Evolutionary conservation across 2,888 invertebrate species (phyloP).

Genomic region (Drosophila diplacantha): DNA sequence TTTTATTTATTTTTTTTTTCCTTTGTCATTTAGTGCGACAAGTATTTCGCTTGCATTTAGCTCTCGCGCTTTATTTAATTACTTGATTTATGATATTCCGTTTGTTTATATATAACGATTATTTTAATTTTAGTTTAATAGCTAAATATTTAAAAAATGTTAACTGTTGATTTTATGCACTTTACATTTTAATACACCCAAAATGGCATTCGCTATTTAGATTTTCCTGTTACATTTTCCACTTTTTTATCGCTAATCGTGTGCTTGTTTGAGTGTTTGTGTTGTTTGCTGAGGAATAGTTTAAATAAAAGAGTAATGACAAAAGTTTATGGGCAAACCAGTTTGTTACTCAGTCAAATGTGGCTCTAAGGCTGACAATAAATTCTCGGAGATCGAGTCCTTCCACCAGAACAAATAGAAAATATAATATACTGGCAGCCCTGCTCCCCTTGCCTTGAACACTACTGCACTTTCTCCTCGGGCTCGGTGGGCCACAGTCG

Average conservation of each 20-base stretch:
- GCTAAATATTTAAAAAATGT: conserved; percentile 75
- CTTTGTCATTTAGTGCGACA: conserved; percentile 34
- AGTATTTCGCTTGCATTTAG: conserved; percentile 33
- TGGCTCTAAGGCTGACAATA: conserved; percentile 2
- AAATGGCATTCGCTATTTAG: conserved; percentile 57
- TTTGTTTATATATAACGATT: conserved; percentile 50
- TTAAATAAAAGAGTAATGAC: neutral
- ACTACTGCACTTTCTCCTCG: conserved; percentile 14
- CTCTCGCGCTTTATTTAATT: conserved; percentile 34
- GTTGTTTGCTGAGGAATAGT: conserved; percentile 7
- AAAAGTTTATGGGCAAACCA: conserved; percentile 13
- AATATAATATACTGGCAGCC: conserved; percentile 12
- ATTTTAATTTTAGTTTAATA: conserved; percentile 66
- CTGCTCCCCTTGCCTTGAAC: neutral
- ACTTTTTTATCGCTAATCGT: conserved; percentile 33
- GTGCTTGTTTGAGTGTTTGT: conserved; percentile 29
- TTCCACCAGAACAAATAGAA: neutral
- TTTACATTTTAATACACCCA: conserved; percentile 73
- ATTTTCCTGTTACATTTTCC: conserved; percentile 40
- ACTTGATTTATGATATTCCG: conserved; percentile 57
- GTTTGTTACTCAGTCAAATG: conserved; percentile 3
- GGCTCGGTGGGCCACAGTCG: conserved; percentile 37
- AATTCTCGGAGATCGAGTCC: neutral
- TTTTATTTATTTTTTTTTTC: conserved; percentile 31
- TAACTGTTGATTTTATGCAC: conserved; percentile 76